phyloP scores from a whole-genome alignment of 2,797 vertebrate species.

The Lutra lutra region DNA sequence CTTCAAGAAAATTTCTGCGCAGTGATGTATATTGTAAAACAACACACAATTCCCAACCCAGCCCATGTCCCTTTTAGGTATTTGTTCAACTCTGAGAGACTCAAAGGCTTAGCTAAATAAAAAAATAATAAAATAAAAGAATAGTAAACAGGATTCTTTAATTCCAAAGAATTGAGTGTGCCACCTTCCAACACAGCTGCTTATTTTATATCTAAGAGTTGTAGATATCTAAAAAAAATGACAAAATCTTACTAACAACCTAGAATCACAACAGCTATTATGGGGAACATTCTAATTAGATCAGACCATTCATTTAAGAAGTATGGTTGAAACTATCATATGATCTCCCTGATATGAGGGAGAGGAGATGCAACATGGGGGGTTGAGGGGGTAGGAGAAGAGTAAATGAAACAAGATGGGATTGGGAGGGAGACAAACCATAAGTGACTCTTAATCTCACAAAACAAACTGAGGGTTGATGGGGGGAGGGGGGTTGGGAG shows the following conservation, averaged over 20 bases:
- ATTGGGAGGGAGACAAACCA: too few relatives aligned
- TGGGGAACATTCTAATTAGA: background rate
- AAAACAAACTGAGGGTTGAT: too few relatives aligned
- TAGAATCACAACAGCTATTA: background rate
- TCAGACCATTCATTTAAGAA: background rate
- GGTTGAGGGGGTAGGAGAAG: too few relatives aligned
- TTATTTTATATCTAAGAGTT: background rate
- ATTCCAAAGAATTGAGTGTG: background rate
- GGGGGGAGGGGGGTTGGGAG: too few relatives aligned
- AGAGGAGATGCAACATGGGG: too few relatives aligned
- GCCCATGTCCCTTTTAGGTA: background rate
- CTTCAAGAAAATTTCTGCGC: background rate
- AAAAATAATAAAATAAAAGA: background rate
- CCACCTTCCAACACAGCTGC: background rate
- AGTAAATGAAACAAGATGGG: too few relatives aligned
- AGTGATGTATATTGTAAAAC: background rate
- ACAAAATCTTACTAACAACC: background rate
- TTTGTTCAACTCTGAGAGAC: background rate
- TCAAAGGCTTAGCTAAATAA: background rate
- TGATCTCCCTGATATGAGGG: too few relatives aligned
- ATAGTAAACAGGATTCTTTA: background rate
- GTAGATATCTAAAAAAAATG: background rate
- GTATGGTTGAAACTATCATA: too few relatives aligned
- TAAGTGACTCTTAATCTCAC: too few relatives aligned
- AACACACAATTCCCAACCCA: background rate